Evolutionary conservation across 2,888 invertebrate genomes (phyloP), one percentile per base, ranked within the genome.

Genomic region (Ophioninae sp.): DNA sequence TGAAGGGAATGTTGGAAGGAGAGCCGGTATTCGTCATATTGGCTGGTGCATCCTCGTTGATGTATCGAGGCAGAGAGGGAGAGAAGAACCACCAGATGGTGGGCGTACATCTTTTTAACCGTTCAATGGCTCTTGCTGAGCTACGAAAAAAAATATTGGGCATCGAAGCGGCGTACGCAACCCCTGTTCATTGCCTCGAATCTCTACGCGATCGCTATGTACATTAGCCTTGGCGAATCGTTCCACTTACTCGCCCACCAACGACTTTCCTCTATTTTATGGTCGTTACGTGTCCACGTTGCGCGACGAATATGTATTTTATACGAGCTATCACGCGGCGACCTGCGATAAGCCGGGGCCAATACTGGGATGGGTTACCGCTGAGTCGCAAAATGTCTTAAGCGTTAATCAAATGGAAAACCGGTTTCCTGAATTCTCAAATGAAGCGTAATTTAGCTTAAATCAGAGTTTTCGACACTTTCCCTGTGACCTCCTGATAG

Each of bases 1-100:
- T 61, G 17, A 30, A 86, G 86, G 85, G 86, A 87, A 87, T 86
- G 86, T 69, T 70, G 65, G 39, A 82, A 74, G 74, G 85, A 50
- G 13, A 61, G 82, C 77, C 21, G 41, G 37, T 39, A 23, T 7
- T 50, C 41, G 73, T 73, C 61, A 73, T 50, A 50, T 73, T 62
- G 73, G 39, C 41, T 41, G 61, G 61, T 61, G 61, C 41, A 44
- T 23, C 23, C 81, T 86, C 86, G 87, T 87, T 83, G 79, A 85
- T 80, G 62, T 59, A 77, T 81, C 64, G 67, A 64, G 67, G 68
- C 82, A 81, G 70, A 69, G 83, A 80, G 82, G 77, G 67, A 67
- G 82, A 80, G 81, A 78, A 84, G 85, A 84, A 86, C 87, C 88
- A 89, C 89, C 91, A 91, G 89, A 91, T 91, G 91, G 91, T 89